phyloP scores from a whole-genome alignment of 2,888 invertebrate species.

The Mythimna loreyi region DNA sequence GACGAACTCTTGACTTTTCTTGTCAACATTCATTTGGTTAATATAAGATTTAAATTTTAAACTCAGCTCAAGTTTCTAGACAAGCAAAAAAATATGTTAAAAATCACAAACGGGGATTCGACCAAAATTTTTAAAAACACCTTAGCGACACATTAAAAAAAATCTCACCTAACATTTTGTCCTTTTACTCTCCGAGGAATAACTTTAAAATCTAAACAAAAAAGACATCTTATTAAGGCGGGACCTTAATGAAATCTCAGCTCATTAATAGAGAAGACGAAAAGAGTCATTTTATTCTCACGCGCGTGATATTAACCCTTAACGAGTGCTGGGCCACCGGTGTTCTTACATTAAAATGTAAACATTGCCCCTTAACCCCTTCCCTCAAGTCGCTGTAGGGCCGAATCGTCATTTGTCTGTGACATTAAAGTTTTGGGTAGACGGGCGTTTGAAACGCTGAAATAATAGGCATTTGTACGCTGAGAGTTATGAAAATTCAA shows the following conservation, averaged over 20 bases:
- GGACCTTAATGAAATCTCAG: slow-evolving; percentile 75
- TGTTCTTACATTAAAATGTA: slow-evolving; percentile 89
- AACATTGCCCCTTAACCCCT: slow-evolving; percentile 87
- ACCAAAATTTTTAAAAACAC: slow-evolving; percentile 11
- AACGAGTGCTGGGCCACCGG: slow-evolving; percentile 78
- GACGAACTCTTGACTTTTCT: too few relatives aligned
- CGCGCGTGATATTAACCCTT: slow-evolving; percentile 83
- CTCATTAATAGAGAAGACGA: slow-evolving; percentile 81
- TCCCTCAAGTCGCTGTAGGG: slow-evolving; percentile 80
- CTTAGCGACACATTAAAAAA: slow-evolving; percentile 14
- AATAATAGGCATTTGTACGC: too few relatives aligned
- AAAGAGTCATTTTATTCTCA: slow-evolving; percentile 79
- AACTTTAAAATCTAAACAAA: slow-evolving; percentile 26
- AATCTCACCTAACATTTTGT: slow-evolving; percentile 1
- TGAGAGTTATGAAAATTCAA: too few relatives aligned
- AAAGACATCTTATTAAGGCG: slow-evolving; percentile 66
- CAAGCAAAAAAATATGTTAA: not conserved
- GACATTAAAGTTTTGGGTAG: slow-evolving; percentile 72
- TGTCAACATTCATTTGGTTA: not conserved
- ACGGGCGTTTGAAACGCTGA: slow-evolving; percentile 69
- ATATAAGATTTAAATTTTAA: too few relatives aligned
- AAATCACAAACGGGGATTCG: not conserved
- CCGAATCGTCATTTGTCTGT: slow-evolving; percentile 86
- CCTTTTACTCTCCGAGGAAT: slow-evolving; percentile 32
- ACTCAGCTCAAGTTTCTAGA: not conserved